phyloP scores from a whole-genome alignment of 1,140 invertebrate genomes.

The Drosophila funebris region DNA sequence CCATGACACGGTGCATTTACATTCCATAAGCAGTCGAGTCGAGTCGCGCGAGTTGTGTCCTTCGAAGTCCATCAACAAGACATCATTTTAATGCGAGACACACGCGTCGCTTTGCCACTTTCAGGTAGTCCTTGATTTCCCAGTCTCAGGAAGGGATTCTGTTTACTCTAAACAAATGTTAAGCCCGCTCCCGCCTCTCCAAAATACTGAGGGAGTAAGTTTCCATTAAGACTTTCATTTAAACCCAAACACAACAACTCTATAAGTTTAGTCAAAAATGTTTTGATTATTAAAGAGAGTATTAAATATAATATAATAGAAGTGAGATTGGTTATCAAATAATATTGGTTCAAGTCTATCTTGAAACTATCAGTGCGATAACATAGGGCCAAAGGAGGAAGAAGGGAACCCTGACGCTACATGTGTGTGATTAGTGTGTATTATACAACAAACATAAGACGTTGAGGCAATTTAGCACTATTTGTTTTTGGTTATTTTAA shows the following conservation, averaged over 20 bases:
- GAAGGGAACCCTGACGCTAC: too few relatives aligned
- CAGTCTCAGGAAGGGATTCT: slow-evolving; percentile 58
- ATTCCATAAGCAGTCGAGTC: slow-evolving; percentile 71
- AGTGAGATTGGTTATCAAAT: too few relatives aligned
- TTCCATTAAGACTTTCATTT: background rate
- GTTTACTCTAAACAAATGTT: slow-evolving; percentile 75
- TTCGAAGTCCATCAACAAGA: slow-evolving; percentile 64
- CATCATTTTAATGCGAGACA: slow-evolving; percentile 76
- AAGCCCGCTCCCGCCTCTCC: slow-evolving; percentile 46
- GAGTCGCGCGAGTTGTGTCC: slow-evolving; percentile 73
- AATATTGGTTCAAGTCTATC: too few relatives aligned
- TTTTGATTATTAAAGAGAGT: too few relatives aligned
- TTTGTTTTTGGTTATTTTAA: too few relatives aligned
- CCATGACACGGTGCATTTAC: slow-evolving; percentile 78
- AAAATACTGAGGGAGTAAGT: background rate
- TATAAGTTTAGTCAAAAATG: background rate
- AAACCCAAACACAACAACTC: background rate
- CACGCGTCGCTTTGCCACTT: slow-evolving; percentile 59
- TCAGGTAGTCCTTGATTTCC: slow-evolving; percentile 72
- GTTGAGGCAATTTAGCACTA: too few relatives aligned
- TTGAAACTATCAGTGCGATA: too few relatives aligned
- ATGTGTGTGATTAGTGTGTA: too few relatives aligned
- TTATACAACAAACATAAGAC: too few relatives aligned
- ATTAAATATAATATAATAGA: too few relatives aligned
- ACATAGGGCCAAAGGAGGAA: too few relatives aligned